A percentile compares a stretch with the other conserved stretches of the same genome.
Conservation (phyloP, 1,140 invertebrate genomes). For the Paralvinella palmiformis region DNA sequence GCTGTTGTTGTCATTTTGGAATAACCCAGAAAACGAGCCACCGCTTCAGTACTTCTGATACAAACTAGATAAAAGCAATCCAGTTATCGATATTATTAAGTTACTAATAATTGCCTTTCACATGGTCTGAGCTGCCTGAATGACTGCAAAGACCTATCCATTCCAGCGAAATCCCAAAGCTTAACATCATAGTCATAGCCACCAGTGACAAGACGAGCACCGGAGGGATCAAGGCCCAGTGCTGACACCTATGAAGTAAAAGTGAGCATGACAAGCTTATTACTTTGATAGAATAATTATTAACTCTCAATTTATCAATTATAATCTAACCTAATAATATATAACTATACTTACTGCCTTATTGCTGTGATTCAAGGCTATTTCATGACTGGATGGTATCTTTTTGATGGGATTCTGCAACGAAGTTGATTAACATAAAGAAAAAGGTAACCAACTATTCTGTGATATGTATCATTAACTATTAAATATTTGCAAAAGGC, state of each 20-base stretch:
- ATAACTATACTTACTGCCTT: slow-evolving; percentile 62
- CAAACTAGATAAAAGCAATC: not conserved
- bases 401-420: slow-evolving; percentile 46
- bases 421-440: not conserved
- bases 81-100: no score
- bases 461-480: not conserved
- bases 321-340: not conserved
- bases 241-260: slow-evolving; percentile 58
- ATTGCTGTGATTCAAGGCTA: slow-evolving; percentile 74
- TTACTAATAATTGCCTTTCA: slow-evolving; percentile 63
- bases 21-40: not conserved
- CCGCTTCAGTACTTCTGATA: not conserved
- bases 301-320: not conserved
- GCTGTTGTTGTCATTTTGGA: not conserved
- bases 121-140: slow-evolving; percentile 89
- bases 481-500: not conserved
- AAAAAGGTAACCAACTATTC: not conserved
- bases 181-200: slow-evolving; percentile 88
- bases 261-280: not conserved
- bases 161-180: slow-evolving; percentile 97
- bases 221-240: slow-evolving; percentile 83
- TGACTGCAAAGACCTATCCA: slow-evolving; percentile 83
- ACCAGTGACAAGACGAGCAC: slow-evolving; percentile 85
- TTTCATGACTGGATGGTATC: slow-evolving; percentile 75
- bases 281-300: not conserved